Conservation (phyloP, 1,140 invertebrate species). For the Rhopalosiphum maidis region DNA sequence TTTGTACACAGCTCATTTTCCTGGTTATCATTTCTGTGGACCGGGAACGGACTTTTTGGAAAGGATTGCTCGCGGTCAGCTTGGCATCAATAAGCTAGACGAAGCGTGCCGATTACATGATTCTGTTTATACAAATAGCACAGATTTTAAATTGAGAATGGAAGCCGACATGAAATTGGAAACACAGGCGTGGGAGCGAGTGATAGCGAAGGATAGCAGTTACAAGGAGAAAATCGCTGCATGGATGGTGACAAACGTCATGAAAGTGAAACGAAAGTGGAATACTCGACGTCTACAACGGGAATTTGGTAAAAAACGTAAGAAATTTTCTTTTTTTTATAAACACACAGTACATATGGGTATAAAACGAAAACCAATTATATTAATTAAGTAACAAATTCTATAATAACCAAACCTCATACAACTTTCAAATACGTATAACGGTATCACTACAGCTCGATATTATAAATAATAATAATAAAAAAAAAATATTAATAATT, state of each 20-base stretch:
- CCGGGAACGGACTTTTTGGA: conserved; percentile 30
- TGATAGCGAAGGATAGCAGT: conserved; percentile 61
- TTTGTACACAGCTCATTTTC: conserved; percentile 37
- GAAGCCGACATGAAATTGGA: conserved; percentile 37
- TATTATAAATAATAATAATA: too few species aligned
- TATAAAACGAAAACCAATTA: too few species aligned
- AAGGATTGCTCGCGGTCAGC: neutral
- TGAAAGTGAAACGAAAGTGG: conserved; percentile 60
- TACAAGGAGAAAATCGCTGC: conserved; percentile 62
- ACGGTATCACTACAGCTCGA: neutral
- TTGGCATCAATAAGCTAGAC: conserved; percentile 36
- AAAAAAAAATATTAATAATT: too few species aligned
- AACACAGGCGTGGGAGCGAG: conserved; percentile 32
- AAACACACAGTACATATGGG: neutral
- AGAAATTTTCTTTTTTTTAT: neutral
- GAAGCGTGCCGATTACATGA: conserved; percentile 38
- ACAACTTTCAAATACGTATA: neutral
- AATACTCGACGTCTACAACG: neutral
- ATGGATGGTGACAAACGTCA: conserved; percentile 61
- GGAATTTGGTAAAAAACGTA: neutral
- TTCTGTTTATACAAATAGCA: neutral
- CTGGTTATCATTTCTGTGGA: conserved; percentile 49
- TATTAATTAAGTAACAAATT: neutral
- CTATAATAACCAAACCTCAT: neutral
- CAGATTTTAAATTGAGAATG: neutral